A percentile compares a stretch with the other conserved stretches of the same genome.
Conservation (phyloP, 2,113 vertebrate genomes). For the Eublepharis macularius region DNA sequence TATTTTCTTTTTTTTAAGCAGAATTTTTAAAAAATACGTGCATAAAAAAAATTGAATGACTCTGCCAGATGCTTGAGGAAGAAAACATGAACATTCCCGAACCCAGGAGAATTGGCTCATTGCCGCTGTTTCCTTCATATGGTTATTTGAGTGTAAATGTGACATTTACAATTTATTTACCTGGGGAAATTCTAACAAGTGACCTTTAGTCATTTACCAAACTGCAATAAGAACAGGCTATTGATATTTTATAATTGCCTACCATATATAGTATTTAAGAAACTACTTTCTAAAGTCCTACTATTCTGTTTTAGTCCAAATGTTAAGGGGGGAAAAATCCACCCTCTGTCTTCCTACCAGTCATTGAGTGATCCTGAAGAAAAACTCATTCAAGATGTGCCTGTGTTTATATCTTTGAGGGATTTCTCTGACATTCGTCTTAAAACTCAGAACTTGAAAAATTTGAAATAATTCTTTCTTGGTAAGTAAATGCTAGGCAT, state of each 20-base stretch:
- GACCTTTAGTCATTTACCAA: conserved; percentile 50
- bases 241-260: conserved; percentile 47
- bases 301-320: not conserved
- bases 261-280: conserved; percentile 5
- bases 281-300: not conserved
- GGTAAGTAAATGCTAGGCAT: not conserved
- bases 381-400: too few relatives aligned
- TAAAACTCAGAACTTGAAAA: not conserved
- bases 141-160: conserved; percentile 59
- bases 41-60: not conserved
- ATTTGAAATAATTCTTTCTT: not conserved
- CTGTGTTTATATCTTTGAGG: not conserved
- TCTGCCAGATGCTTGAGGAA: conserved; percentile 11
- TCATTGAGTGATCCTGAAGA: not conserved
- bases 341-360: not conserved
- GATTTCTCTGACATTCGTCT: too few relatives aligned
- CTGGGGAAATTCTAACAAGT: conserved; percentile 45
- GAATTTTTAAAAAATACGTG: not conserved
- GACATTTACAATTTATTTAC: conserved; percentile 55
- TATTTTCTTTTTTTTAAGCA: conserved; percentile 12
- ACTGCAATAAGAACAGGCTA: conserved; percentile 14
- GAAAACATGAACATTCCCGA: not conserved
- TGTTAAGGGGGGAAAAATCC: not conserved
- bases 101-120: conserved; percentile 10
- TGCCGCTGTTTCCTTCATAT: conserved; percentile 25